phyloP scores from a whole-genome alignment of 2,888 invertebrate species.

The Laothoe populi region DNA sequence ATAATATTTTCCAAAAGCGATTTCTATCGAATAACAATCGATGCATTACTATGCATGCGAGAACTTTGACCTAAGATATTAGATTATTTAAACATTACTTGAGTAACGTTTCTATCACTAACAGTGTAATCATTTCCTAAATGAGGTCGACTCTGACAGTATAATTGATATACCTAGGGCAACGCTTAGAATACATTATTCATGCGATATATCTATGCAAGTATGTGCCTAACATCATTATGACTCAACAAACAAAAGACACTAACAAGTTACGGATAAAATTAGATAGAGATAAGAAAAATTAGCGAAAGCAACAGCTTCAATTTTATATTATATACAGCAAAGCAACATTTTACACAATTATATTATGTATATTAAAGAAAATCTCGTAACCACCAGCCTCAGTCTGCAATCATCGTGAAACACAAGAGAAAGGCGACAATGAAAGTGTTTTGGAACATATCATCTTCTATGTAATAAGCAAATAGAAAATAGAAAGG shows the following conservation, averaged over 20 bases:
- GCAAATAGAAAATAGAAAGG: slow-evolving; percentile 37
- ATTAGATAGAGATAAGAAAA: not conserved
- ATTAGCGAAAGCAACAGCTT: not conserved
- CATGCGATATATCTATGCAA: not conserved
- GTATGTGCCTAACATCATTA: not conserved
- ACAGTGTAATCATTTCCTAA: slow-evolving; percentile 29
- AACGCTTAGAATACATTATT: not conserved
- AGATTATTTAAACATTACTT: slow-evolving; percentile 23
- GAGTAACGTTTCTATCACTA: slow-evolving; percentile 25
- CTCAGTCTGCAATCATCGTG: slow-evolving; percentile 9
- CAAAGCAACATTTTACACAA: not conserved
- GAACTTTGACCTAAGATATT: slow-evolving; percentile 22
- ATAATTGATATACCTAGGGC: slow-evolving; percentile 36
- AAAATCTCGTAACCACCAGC: slow-evolving; percentile 8
- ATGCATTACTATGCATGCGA: not conserved
- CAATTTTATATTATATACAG: slow-evolving; percentile 2
- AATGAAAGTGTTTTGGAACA: slow-evolving; percentile 43
- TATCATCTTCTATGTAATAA: slow-evolving; percentile 26
- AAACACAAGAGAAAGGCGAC: slow-evolving; percentile 47
- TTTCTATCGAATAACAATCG: not conserved
- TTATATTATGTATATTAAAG: not conserved
- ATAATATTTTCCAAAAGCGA: too few relatives aligned
- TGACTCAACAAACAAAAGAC: not conserved
- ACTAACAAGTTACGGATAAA: slow-evolving; percentile 5
- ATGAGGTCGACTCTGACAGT: slow-evolving; percentile 36